Evolutionary conservation across 2,888 invertebrate species (phyloP), one percentile per base, ranked within the genome.

Genomic region (Listrodromus nycthemerus): DNA sequence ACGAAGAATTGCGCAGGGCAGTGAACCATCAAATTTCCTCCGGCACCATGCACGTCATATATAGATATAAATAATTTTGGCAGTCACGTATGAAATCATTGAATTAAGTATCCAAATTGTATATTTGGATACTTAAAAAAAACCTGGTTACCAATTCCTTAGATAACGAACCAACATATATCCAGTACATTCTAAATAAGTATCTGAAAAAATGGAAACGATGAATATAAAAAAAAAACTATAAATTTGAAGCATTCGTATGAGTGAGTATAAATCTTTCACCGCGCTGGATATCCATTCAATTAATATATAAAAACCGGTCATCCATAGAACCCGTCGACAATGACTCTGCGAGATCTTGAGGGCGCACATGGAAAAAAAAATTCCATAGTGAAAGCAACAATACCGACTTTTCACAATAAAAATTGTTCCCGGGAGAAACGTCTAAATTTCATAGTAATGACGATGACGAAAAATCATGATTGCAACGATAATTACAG

Each of bases 251-350:
- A 37, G 0, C 37, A 7, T 37, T 7, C 4, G 37, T 5, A 37
- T 5, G 7, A 37, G 4, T 5, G 37, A 5, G 8, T 5, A 37
- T 37, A 37, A 55, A 76, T 70, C 65, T 74, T 33, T 45, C 19
- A 19, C 71, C 66, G 4, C 30, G 71, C 37, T 75, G 65, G 55
- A 27, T 16, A 8, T 66, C 61, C 27, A 71, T 27, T 83, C 66
- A 71, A 83, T 83, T 79, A 71, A 79, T 75, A 55, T n/a, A 83
- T 79, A 58, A 70, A 71, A 55, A 37, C 19, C 52, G 33, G 30
- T 30, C 33, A 67, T 73, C 67, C 41, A 79, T 66, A 50, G 70
- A 24, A 24, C 21, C 52, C 21, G 19, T 65, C 75, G 70, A 66
- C 70, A 79, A 83, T 75, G 79, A 75, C 75, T 70, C 65, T 37